Evolutionary conservation across 1,140 invertebrate genomes (phyloP).

Genomic region (Psix sp.): DNA sequence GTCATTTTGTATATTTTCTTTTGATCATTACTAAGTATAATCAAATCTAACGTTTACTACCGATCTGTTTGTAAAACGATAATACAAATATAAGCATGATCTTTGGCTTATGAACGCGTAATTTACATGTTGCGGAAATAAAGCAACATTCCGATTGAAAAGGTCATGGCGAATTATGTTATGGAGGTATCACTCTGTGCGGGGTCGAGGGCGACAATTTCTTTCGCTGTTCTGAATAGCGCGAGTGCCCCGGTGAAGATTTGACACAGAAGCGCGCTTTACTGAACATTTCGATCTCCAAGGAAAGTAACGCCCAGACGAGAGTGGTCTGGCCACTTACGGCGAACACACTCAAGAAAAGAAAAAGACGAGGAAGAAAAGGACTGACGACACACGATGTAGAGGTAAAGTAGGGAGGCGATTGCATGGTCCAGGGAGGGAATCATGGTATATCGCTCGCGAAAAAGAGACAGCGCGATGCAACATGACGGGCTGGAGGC

Average conservation of each 20-base stretch:
- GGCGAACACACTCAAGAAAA: slow-evolving; percentile 55
- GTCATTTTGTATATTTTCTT: too few species aligned
- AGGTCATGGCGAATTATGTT: slow-evolving; percentile 28
- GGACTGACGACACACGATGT: slow-evolving; percentile 33
- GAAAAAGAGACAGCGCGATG: slow-evolving; percentile 46
- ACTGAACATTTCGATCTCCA: slow-evolving; percentile 39
- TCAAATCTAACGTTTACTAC: too few species aligned
- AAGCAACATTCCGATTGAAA: background rate
- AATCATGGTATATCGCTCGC: slow-evolving; percentile 22
- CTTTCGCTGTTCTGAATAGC: slow-evolving; percentile 8
- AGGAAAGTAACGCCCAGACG: slow-evolving; percentile 44
- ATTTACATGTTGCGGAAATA: slow-evolving; percentile 14
- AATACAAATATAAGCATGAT: background rate
- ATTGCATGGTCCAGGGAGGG: slow-evolving; percentile 64
- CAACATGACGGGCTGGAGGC: slow-evolving; percentile 35
- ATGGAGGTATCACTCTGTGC: slow-evolving; percentile 21
- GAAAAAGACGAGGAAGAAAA: slow-evolving; percentile 49
- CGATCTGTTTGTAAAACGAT: background rate
- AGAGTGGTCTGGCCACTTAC: slow-evolving; percentile 54
- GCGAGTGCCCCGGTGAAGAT: slow-evolving; percentile 21
- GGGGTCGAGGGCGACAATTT: slow-evolving; percentile 19
- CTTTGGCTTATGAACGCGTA: background rate
- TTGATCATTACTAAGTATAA: too few species aligned
- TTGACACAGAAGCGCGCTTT: slow-evolving; percentile 22
- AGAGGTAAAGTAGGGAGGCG: slow-evolving; percentile 63